Percentiles rank a stretch among this genome's conserved stretches.
These are phyloP conservation scores for Scomber colias DNA, from an alignment of 2,113 vertebrate species.

Conservation along the genomic window DNA sequence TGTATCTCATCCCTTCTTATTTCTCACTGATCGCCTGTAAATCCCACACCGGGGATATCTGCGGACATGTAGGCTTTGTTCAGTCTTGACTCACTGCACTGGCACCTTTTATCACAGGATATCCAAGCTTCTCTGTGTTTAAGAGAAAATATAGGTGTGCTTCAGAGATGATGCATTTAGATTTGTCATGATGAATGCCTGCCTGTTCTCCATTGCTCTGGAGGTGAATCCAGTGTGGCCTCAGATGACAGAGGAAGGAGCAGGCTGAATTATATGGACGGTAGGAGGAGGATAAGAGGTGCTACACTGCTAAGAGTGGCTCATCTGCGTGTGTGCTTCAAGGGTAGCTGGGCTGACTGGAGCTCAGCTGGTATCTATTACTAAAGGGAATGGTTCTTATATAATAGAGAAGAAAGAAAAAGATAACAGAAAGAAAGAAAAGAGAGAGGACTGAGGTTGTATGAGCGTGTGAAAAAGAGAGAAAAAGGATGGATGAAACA, in stretches of 20 bases:
- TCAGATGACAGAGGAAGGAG: neutral
- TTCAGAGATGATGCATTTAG: neutral
- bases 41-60: slow-evolving; percentile 25
- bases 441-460: neutral
- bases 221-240: slow-evolving; percentile 15
- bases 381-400: slow-evolving; percentile 23
- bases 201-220: neutral
- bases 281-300: slow-evolving; percentile 21
- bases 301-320: slow-evolving; percentile 26
- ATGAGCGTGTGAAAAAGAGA: neutral
- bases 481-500: slow-evolving; percentile 9
- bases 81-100: neutral
- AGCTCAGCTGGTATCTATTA: slow-evolving; percentile 63
- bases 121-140: neutral
- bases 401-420: slow-evolving; percentile 33
- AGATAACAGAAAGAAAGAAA: neutral
- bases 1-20: slow-evolving; percentile 39
- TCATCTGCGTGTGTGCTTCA: neutral
- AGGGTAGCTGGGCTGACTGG: slow-evolving; percentile 1
- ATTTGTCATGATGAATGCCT: slow-evolving; percentile 11
- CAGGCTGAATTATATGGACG: neutral
- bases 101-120: neutral
- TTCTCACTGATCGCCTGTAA: slow-evolving; percentile 43
- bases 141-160: neutral
- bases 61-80: slow-evolving; percentile 29